Base-by-base conservation (phyloP, 2,797 vertebrate species). In the Rhinoraja longicauda region DNA sequence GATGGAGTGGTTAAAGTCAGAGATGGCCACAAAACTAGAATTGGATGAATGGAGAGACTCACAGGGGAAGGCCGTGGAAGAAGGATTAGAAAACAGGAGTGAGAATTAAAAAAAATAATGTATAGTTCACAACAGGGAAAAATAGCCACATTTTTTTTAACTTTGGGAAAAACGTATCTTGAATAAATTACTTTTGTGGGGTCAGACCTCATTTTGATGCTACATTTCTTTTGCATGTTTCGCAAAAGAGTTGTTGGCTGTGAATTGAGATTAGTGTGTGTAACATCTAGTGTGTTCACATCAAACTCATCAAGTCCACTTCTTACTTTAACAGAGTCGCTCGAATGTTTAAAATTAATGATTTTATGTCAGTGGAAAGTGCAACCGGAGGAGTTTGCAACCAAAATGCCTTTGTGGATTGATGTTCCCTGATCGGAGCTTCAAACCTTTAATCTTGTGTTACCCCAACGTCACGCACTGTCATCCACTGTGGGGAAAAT, bases 311-410 rank as follows among this genome's bases (percentile, higher is more conserved):
- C 62, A 67, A 24, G 7, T 1, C 5, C 15, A 88, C 29, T 5
- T 32, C 59, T 19, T 36, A 67, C 6, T 88, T 88, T 67, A 67
- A 67, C 59, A 88, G 84, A 88, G 59, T 62, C 21, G 59, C 8
- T 64, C 9, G 36, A 17, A 15, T 36, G 15, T n/a, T 88, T 88
- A 36, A 67, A 64, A 32, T 88, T 67, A 88, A 67, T 88, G 59
- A 88, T 88, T 88, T 88, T 67, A 36, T 67, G 62, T 67, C 84
- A 19, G 84, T 64, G n/a, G 45, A 88, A 88, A 67, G 19, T 32
- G 62, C 13, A 24, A 62, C 15, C 7, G 70, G 1, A 5, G n/a
- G 84, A 88, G 64, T 88, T 67, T 88, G 84, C 59, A 67, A 88
- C 88, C 84, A 67, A 88, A 45, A 32, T 67, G 59, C n/a, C 6